A percentile compares a stretch with the other conserved stretches of the same genome.
These are phyloP conservation scores for Pipistrellus pipistrellus DNA, from an alignment of 2,797 vertebrate genomes.

Conservation along the genomic window DNA sequence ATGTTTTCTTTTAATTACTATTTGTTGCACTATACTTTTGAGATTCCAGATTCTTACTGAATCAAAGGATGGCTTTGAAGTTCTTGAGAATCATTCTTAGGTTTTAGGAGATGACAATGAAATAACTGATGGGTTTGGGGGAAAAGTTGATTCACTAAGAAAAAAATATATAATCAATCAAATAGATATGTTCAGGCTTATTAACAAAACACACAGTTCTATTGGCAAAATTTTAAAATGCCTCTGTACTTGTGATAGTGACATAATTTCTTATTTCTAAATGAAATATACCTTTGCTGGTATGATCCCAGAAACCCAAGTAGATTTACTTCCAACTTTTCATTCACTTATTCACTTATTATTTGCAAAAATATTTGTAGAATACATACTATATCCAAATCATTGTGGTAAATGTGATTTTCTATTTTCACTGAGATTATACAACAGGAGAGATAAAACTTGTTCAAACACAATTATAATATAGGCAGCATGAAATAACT, in stretches of 20 bases:
- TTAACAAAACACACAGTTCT: not conserved
- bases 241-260: not conserved
- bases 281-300: not conserved
- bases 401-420: not conserved
- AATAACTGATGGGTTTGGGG: not conserved
- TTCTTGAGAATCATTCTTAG: conserved; percentile 27
- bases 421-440: not conserved
- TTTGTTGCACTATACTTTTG: conserved; percentile 1
- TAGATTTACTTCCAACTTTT: not conserved
- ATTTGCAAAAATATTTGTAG: conserved; percentile 15
- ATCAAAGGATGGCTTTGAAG: not conserved
- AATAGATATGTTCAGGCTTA: not conserved
- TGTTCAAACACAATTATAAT: conserved; percentile 18
- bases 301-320: not conserved
- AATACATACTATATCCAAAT: not conserved
- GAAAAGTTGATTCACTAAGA: not conserved
- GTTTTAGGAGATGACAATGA: not conserved
- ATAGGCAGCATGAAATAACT: not conserved
- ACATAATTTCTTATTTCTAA: not conserved
- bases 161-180: not conserved
- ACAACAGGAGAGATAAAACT: not conserved
- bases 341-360: not conserved
- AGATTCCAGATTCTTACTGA: not conserved
- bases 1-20: conserved; percentile 8
- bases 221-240: not conserved